Evolutionary conservation across 2,888 invertebrate genomes (phyloP), one percentile per base, ranked within the genome.

Genomic region (Cordilura impudica): DNA sequence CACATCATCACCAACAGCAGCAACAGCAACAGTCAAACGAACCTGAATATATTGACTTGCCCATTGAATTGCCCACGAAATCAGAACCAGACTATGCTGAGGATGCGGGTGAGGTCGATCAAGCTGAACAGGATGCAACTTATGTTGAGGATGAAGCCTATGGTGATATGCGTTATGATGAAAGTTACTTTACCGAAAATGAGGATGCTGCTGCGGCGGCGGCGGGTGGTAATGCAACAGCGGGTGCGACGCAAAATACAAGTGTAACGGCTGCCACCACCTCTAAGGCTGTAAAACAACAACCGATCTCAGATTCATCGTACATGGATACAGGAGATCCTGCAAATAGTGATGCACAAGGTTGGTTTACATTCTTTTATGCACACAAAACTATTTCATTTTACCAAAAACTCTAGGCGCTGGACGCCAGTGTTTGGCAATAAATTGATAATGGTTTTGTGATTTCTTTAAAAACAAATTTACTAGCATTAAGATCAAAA

Each of bases 101-200:
- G 81, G 93, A 93, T 86, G 91, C 91, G 81, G 93, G 92, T 81
- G 93, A 93, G 83, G 93, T 92, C 82, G 93, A 92, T 84, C 90
- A 92, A 26, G 92, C 92, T 77, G 93, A 93, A 84, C 93, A 92
- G 84, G 93, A 93, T 86, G 91, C 92, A 0, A 91, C 91, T 84
- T 93, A 93, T 83, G 93, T 93, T 85, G 93, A 93, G 89, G 93
- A 93, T 74, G 93, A 93, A 88, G 91, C 93, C 1, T 93, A 93
- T 86, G 92, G 93, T 89, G 93, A 93, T 89, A 92, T 93, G 92
- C 89, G 90, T 71, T 90, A 90, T 78, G 90, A 90, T 82, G 90
- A 90, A 79, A 89, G 88, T 81, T 90, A 90, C 71, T 90, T 90
- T 81, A 90, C 90, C 21, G 90, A 90, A 83, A 89, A 90, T 78